phyloP scores from a whole-genome alignment of 2,888 invertebrate species.

The Phyllotreta striolata region DNA sequence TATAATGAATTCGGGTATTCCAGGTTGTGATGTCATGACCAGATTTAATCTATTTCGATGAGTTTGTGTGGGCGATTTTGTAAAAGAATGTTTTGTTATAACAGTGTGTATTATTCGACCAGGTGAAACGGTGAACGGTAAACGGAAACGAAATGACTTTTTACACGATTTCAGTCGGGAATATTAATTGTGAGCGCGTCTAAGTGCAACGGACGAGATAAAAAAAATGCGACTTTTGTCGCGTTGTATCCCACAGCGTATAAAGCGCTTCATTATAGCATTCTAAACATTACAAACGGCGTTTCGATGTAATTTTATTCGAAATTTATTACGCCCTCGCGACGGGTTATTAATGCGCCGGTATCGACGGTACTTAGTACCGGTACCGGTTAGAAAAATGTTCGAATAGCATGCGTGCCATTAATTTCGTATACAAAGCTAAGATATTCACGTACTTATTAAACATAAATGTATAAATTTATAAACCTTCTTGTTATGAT shows the following conservation, averaged over 20 bases:
- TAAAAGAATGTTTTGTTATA: not conserved
- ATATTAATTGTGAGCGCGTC: not conserved
- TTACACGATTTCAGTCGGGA: not conserved
- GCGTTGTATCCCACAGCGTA: not conserved
- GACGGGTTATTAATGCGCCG: conserved; percentile 4
- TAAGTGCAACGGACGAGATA: conserved; percentile 1
- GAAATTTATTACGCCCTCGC: conserved; percentile 17
- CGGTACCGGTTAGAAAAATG: no score
- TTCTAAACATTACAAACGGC: conserved; percentile 16
- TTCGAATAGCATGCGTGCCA: no score
- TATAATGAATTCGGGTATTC: no score
- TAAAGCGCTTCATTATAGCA: conserved; percentile 9
- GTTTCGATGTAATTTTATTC: conserved; percentile 16
- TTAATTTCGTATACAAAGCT: no score
- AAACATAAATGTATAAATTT: no score
- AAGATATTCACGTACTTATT: no score
- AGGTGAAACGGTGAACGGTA: conserved; percentile 1
- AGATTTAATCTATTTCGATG: no score
- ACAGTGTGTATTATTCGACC: no score
- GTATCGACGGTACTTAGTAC: no score
- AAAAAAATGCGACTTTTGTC: conserved; percentile 6
- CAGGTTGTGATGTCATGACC: no score
- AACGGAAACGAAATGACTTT: conserved; percentile 8
- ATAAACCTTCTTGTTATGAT: no score
- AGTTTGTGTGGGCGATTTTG: not conserved